Evolutionary conservation across 2,797 vertebrate species (phyloP).

Genomic region (Semotilus atromaculatus): DNA sequence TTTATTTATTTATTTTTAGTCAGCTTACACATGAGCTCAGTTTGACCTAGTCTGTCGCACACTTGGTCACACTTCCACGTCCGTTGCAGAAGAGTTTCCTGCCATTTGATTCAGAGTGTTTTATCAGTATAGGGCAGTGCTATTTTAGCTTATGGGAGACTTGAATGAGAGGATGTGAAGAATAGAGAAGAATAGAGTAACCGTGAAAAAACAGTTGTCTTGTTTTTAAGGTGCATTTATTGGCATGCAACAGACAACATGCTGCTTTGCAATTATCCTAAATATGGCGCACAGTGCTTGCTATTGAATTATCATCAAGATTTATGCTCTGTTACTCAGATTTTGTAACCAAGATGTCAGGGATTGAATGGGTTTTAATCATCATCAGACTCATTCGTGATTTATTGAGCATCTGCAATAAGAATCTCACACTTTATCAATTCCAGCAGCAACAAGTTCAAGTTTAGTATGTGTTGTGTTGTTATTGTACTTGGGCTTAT

Average conservation of each 20-base stretch:
- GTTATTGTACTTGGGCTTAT: background rate
- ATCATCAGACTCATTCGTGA: slow-evolving; percentile 25
- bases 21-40: background rate
- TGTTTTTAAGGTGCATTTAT: slow-evolving; percentile 13
- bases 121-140: slow-evolving; percentile 46
- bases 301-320: slow-evolving; percentile 51
- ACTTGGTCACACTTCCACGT: slow-evolving; percentile 32
- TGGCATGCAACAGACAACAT: slow-evolving; percentile 21
- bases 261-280: slow-evolving; percentile 41
- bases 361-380: slow-evolving; percentile 17
- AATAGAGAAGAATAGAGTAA: slow-evolving; percentile 30
- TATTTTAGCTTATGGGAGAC: slow-evolving; percentile 44
- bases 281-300: slow-evolving; percentile 19
- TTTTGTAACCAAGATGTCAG: slow-evolving; percentile 26
- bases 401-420: slow-evolving; percentile 38
- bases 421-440: slow-evolving; percentile 29
- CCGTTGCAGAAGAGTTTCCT: slow-evolving; percentile 45
- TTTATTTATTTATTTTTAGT: background rate
- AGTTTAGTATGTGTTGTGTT: background rate
- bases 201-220: background rate
- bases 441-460: slow-evolving; percentile 14
- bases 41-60: slow-evolving; percentile 19
- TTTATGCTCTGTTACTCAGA: slow-evolving; percentile 47
- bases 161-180: slow-evolving; percentile 41
- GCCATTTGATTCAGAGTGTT: slow-evolving; percentile 24